Evolutionary conservation across 2,797 vertebrate species (phyloP), one percentile per base, ranked within the genome.

Genomic region (Peromyscus eremicus): DNA sequence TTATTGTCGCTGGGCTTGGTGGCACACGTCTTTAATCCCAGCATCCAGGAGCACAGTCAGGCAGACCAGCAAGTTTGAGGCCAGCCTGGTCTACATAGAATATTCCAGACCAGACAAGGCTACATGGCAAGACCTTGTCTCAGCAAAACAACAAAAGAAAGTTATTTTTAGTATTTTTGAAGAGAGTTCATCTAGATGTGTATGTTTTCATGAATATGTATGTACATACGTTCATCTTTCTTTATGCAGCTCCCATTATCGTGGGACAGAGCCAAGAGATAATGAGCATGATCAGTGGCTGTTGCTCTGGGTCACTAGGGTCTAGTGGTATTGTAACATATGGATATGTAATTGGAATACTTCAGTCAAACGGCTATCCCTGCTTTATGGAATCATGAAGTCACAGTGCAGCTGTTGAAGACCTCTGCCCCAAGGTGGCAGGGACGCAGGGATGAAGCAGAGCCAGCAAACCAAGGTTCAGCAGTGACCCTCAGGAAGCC

Each of bases 121-220:
- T 85, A 49, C 11, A 23, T 68, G 46, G 32, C 83, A 85, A 68
- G 43, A 68, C 43, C 46, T 85, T 68, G 11, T 68, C 43, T 68
- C 43, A 68, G 19, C 13, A 49, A 12, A 84, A 84, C 6, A 43
- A 66, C 2, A 40, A 13, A 82, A 46, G 32, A 27, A 66, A 85
- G 43, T 49, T n/a, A 49, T 34, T 14, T 34, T 83, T 89, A 85
- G 76, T 85, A 37, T 62, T 83, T 92, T 94, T 70, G 77, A 91
- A 90, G 5, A 88, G 49, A 49, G 8, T 73, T 29, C 21, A 66
- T 25, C 40, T 83, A 70, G 9, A 43, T 49, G 4, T 46, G 25
- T 46, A 21, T 57, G 2, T 10, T 10, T 86, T 37, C 46, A 55
- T 23, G 16, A 23, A 71, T 55, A 29, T 64, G 75, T 94, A 25